A percentile compares a stretch with the other conserved stretches of the same genome.
These are phyloP conservation scores for Vulpes lagopus DNA, from an alignment of 2,113 vertebrate species.

Conservation along the genomic window DNA sequence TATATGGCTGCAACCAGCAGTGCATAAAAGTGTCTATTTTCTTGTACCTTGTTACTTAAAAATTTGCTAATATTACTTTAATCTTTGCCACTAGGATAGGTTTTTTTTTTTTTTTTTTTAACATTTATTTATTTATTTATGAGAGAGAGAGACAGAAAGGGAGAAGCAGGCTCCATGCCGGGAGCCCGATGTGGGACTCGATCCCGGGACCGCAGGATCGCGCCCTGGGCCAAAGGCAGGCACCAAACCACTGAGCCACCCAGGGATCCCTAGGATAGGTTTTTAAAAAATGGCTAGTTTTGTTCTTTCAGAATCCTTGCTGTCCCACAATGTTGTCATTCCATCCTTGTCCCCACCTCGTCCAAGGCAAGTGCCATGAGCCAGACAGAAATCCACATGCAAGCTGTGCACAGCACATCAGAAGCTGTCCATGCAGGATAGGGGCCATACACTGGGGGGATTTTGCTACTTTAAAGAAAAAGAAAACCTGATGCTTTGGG, in stretches of 20 bases:
- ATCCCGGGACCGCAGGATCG: no score
- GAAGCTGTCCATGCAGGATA: not conserved
- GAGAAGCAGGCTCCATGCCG: no score
- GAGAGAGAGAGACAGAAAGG: no score
- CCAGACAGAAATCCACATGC: not conserved
- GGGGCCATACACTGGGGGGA: not conserved
- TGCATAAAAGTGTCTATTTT: not conserved
- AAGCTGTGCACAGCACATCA: not conserved
- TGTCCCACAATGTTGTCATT: not conserved
- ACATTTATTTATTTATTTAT: no score
- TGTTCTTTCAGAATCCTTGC: constrained; percentile 39
- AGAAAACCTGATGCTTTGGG: constrained; percentile 24
- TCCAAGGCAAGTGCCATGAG: not conserved
- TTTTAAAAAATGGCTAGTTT: not conserved
- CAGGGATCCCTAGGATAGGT: not conserved
- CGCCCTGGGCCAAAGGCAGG: no score
- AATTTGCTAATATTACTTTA: not conserved
- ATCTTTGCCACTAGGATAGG: not conserved
- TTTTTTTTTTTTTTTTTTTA: no score
- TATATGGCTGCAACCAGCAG: not conserved
- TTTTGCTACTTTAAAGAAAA: not conserved
- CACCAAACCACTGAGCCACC: no score
- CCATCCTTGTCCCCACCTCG: not conserved
- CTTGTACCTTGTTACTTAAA: not conserved
- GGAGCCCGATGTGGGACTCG: no score